A percentile compares a stretch with the other conserved stretches of the same genome.
Evolutionary conservation across 2,888 invertebrate species (phyloP).

Genomic region (Cephus spinipes): DNA sequence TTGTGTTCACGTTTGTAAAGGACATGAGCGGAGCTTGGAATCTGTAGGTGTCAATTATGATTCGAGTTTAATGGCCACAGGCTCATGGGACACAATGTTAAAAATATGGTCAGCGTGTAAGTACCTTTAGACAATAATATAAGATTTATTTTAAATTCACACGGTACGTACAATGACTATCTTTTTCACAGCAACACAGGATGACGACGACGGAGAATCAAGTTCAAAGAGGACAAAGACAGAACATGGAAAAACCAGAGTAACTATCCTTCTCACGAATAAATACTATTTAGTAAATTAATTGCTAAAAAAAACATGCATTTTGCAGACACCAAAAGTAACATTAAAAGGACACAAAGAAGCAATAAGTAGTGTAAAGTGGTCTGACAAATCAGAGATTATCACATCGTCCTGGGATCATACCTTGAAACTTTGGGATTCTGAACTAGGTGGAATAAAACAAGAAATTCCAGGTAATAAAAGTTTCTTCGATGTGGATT

Average conservation of each 20-base stretch:
- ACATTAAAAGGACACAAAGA: conserved; percentile 95
- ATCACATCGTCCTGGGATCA: conserved; percentile 96
- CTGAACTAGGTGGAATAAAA: conserved; percentile 85
- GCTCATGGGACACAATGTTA: conserved; percentile 92
- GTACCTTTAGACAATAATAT: conserved; percentile 35
- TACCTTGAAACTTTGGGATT: conserved; percentile 94
- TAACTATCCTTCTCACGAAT: conserved; percentile 52
- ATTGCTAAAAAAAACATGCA: conserved; percentile 15
- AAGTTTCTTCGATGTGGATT: conserved; percentile 88
- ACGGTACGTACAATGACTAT: background rate
- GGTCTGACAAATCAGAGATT: conserved; percentile 84
- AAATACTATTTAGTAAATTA: background rate
- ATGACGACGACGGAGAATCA: conserved; percentile 71
- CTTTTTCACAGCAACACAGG: conserved; percentile 40
- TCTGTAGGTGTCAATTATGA: conserved; percentile 83
- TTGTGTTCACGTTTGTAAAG: conserved; percentile 84
- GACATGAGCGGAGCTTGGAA: conserved; percentile 94
- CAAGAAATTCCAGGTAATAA: conserved; percentile 88
- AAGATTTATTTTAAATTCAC: background rate
- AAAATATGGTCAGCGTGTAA: conserved; percentile 90
- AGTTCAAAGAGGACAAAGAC: conserved; percentile 73
- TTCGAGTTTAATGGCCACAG: conserved; percentile 79
- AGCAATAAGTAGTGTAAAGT: conserved; percentile 85
- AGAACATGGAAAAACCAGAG: conserved; percentile 72
- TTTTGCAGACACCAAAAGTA: conserved; percentile 79